Evolutionary conservation across 2,888 invertebrate species (phyloP), one percentile per base, ranked within the genome.

Genomic region (Antheraea yamamai): DNA sequence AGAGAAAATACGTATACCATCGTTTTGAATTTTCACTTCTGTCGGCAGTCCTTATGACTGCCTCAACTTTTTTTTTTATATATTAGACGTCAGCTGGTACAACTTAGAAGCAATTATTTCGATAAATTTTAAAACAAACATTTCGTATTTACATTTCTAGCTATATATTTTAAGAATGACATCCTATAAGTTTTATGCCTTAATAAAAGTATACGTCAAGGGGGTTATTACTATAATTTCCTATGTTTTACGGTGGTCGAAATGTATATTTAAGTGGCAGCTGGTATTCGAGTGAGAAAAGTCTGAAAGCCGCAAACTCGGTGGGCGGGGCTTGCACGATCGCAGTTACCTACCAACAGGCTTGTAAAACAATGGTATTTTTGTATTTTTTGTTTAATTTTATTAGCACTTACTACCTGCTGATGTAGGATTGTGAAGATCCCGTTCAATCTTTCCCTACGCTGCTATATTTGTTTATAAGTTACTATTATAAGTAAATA

Each of bases 251-350:
- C 81, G 79, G 80, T 81, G 80, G 81, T 76, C 77, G 80, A 75
- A 78, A 82, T 80, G 82, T 84, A 79, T 82, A 83, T 81, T 86
- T 84, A 85, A 81, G 79, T 83, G 87, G 78, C 91, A 91, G 89
- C 85, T 91, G 91, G 91, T 85, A 86, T 78, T 76, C 91, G 91
- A 87, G 78, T 88, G 90, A 87, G 90, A 90, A 88, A 85, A 86
- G 81, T 79, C 82, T 85, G 85, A 82, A 86, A 87, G 84, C 90
- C 89, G 82, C 90, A 90, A 82, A 79, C 77, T 72, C 76, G 79
- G 79, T 84, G 86, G 89, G 87, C 85, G 88, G 85, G 81, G 79
- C 77, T 73, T 70, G 74, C 77, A 76, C 75, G 76, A 73, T 66
- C 75, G 70, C n/a, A 74, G 26, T 30, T 71, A 74, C 74, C 61